Evolutionary conservation across 2,888 invertebrate genomes (phyloP), one percentile per base, ranked within the genome.

Genomic region (Aphidius colemani): DNA sequence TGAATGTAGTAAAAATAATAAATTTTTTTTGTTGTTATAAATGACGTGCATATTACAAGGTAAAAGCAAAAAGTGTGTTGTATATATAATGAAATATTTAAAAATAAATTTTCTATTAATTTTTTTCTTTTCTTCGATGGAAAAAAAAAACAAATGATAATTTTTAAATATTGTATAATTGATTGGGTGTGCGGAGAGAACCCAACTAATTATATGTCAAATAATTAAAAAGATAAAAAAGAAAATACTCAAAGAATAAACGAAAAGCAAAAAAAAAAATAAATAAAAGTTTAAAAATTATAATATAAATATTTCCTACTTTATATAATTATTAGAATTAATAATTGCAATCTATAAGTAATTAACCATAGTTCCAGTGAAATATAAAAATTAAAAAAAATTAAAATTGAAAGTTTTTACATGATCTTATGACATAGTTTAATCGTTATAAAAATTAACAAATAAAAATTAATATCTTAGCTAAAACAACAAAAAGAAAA

Each of bases 351-450:
- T 76, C 74, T 72, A 67, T 55, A 65, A 49, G 65, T 67, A 70
- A 67, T 67, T 51, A 57, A 64, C 7, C 49, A 46, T 73, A 73
- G 67, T 48, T 61, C 69, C 74, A 75, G 70, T 65, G 65, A 66
- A 72, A 63, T 67, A 62, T 62, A 65, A 72, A 68, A 71, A 66
- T n/a, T n/a, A 67, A 70, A 57, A 59, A 58, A 74, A 72, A 75
- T 75, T 72, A 72, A 74, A 74, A 75, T 75, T 73, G 77, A 77
- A 78, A 78, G 74, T 79, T 80, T 79, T 79, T 78, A 77, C 77
- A 78, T 65, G 61, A 61, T 65, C 61, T 65, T 61, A 65, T 61
- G 58, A 61, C 58, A 53, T 56, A 50, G 50, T 55, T 55, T 61
- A 11, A 48, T 55, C 55, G 41, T 61, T 61, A 48, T 53, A 45